Conservation (phyloP, 2,797 vertebrate genomes). For the Gallinago stenura region DNA sequence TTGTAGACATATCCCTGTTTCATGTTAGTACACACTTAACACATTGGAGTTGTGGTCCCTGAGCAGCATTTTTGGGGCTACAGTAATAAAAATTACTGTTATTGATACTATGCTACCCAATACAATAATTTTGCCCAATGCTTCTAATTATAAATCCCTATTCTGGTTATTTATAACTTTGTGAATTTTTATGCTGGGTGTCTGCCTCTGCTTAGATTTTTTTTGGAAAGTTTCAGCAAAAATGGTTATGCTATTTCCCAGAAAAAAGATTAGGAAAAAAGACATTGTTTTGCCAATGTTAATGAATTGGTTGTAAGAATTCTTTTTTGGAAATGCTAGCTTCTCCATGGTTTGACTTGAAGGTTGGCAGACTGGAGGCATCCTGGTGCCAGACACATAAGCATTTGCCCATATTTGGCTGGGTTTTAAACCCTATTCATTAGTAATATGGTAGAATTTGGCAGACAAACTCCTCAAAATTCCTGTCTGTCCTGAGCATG, state of each 20-base stretch:
- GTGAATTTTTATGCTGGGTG: conserved; percentile 51
- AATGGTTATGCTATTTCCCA: conserved; percentile 58
- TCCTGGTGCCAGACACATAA: conserved; percentile 47
- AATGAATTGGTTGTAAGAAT: conserved; percentile 64
- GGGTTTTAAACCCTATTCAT: conserved; percentile 20
- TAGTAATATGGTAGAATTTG: conserved; percentile 34
- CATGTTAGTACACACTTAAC: background rate
- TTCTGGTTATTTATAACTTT: conserved; percentile 35
- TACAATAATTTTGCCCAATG: background rate
- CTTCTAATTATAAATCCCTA: conserved; percentile 40
- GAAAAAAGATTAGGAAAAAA: conserved; percentile 68
- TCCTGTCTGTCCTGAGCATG: conserved; percentile 15
- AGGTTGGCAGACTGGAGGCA: conserved; percentile 39
- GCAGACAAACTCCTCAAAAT: conserved; percentile 16
- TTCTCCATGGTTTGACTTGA: conserved; percentile 43
- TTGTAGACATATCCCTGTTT: background rate
- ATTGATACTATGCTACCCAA: background rate
- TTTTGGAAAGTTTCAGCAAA: conserved; percentile 55
- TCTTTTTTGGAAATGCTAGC: conserved; percentile 36
- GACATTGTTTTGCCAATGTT: conserved; percentile 67
- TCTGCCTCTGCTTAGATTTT: conserved; percentile 53
- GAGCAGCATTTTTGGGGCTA: background rate
- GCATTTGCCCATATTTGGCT: conserved; percentile 61
- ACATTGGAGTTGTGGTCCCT: background rate
- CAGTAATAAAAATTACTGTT: background rate